phyloP scores from a whole-genome alignment of 2,797 vertebrate species.

The Glossophaga mutica region DNA sequence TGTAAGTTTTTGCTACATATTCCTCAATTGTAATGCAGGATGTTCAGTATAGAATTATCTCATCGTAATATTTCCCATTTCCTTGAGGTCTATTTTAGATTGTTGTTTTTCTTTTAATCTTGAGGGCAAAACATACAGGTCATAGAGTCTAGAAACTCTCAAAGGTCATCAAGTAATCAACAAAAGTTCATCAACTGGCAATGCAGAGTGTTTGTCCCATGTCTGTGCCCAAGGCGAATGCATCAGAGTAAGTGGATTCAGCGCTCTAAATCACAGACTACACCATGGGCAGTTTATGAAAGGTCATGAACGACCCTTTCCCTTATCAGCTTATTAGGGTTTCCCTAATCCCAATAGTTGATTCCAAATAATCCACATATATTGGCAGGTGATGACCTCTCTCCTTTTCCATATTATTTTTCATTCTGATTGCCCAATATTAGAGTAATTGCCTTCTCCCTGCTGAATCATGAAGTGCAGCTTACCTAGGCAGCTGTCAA shows the following conservation, averaged over 20 bases:
- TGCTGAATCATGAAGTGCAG: not conserved
- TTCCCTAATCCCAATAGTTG: constrained; percentile 35
- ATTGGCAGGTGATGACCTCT: constrained; percentile 43
- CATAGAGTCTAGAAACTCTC: not conserved
- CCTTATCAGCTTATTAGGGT: constrained; percentile 52
- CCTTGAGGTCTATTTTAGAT: not conserved
- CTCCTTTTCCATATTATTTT: constrained; percentile 25
- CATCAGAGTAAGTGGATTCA: constrained; percentile 39
- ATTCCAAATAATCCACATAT: constrained; percentile 52
- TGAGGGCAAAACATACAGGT: not conserved
- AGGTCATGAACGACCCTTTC: not conserved
- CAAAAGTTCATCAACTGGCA: constrained; percentile 41
- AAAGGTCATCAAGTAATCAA: constrained; percentile 44
- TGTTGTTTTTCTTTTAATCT: not conserved
- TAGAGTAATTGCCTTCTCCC: not conserved
- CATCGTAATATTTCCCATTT: not conserved
- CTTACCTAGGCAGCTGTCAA: not conserved
- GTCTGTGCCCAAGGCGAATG: not conserved
- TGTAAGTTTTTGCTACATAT: not conserved
- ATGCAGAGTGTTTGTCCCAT: constrained; percentile 6
- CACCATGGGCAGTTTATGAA: not conserved
- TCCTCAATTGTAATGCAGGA: constrained; percentile 29
- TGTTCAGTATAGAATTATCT: not conserved
- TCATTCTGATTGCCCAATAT: constrained; percentile 44
- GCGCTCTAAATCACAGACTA: not conserved